These are phyloP conservation scores for Galagoides demidoff DNA, from an alignment of 2,797 vertebrate genomes.

Conservation along the genomic window DNA sequence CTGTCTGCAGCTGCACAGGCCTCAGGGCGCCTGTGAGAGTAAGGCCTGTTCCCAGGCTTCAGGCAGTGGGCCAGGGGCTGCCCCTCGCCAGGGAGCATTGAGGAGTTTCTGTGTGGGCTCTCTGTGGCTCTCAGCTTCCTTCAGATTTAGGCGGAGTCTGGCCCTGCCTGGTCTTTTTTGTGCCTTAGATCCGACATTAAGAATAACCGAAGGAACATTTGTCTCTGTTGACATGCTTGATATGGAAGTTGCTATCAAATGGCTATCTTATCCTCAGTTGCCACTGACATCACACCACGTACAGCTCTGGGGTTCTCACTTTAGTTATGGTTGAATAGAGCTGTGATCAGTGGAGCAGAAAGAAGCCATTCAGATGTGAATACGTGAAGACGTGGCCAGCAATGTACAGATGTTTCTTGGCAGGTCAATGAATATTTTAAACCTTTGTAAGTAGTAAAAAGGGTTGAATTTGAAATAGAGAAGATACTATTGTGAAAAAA, in stretches of 20 bases:
- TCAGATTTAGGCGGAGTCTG: slow-evolving; percentile 66
- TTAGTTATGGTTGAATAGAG: slow-evolving; percentile 61
- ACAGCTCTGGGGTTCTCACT: slow-evolving; percentile 53
- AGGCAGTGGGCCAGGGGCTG: slow-evolving; percentile 64
- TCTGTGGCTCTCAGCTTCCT: slow-evolving; percentile 47
- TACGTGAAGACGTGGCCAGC: slow-evolving; percentile 45
- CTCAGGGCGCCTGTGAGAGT: slow-evolving; percentile 50
- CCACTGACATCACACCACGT: slow-evolving; percentile 22
- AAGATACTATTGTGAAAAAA: slow-evolving; percentile 12
- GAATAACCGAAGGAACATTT: slow-evolving; percentile 60
- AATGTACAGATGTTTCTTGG: slow-evolving; percentile 59
- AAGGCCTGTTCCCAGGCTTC: slow-evolving; percentile 61
- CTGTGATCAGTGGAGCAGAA: slow-evolving; percentile 61
- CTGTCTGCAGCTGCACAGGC: slow-evolving; percentile 71
- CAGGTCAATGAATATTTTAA: slow-evolving; percentile 75
- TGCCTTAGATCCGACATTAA: slow-evolving; percentile 61
- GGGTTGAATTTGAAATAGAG: slow-evolving; percentile 44
- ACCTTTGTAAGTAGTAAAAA: slow-evolving; percentile 57
- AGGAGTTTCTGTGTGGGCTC: slow-evolving; percentile 61
- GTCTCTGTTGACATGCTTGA: slow-evolving; percentile 47
- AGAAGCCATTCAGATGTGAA: slow-evolving; percentile 64
- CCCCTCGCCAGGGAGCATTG: slow-evolving; percentile 33
- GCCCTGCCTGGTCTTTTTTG: slow-evolving; percentile 75
- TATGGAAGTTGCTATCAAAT: slow-evolving; percentile 54
- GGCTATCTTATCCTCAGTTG: slow-evolving; percentile 22